Evolutionary conservation across 2,113 vertebrate genomes (phyloP).

Genomic region (Passer domesticus): DNA sequence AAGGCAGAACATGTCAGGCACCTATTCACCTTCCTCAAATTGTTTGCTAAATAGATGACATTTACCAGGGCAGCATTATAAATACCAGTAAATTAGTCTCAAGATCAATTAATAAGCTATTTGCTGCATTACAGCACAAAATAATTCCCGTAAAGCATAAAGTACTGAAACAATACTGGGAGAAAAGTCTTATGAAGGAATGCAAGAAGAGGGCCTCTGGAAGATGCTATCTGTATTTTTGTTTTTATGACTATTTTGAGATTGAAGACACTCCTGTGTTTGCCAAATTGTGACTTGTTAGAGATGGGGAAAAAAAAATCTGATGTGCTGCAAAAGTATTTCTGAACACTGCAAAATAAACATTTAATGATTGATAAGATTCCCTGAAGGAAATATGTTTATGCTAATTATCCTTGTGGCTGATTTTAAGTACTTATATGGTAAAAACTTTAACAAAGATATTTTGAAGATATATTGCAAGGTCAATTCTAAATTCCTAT

Average conservation of each 20-base stretch:
- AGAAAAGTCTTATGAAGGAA: background rate
- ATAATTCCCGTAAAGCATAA: background rate
- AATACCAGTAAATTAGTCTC: background rate
- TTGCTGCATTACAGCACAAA: background rate
- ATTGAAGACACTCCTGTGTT: background rate
- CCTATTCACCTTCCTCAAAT: background rate
- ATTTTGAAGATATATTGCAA: background rate
- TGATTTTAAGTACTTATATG: background rate
- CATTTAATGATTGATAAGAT: background rate
- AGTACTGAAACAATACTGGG: rapidly evolving
- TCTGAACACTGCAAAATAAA: background rate
- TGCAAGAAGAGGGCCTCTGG: rapidly evolving
- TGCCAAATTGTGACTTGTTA: background rate
- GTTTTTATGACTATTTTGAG: background rate
- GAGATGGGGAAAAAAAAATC: background rate
- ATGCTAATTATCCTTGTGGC: background rate
- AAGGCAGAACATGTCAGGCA: background rate
- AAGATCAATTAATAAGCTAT: background rate
- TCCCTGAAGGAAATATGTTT: background rate
- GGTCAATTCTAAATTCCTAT: background rate
- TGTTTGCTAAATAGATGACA: background rate
- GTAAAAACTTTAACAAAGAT: background rate
- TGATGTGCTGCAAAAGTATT: background rate
- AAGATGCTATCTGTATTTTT: background rate
- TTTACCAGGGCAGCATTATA: background rate